Base-by-base conservation (phyloP, 2,113 vertebrate species). In the Potamarius usumacintae region DNA sequence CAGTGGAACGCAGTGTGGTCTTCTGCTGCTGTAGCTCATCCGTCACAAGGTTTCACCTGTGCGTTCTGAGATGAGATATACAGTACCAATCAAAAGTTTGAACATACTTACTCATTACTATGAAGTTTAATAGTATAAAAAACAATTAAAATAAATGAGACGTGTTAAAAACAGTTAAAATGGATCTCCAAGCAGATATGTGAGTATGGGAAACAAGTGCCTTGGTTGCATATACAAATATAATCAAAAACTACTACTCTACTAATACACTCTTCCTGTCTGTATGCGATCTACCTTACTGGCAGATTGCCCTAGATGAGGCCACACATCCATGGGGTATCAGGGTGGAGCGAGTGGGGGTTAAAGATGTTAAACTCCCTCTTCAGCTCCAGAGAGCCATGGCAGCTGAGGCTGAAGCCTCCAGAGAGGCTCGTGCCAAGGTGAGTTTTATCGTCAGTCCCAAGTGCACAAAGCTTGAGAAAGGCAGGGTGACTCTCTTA, bases 371-470 rank as follows among this genome's bases (percentile, higher is more conserved):
- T 86, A 95, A 94, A 67, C 94, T 98, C 65, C 97, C 97, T 0
- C 58, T 93, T 22, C 96, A 96, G 91, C 90, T 97, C 92, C 97
- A 98, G 94, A 95, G 96, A 90, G 96, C 96, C 84, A 97, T 97
- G 96, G 97, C 96, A 0, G 96, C 96, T 0, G 96, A 98, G 92
- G 97, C 97, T 0, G 96, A 98, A 89, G 96, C 97, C 81, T 94
- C 92, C 7, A 87, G 87, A 78, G 96, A 97, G 84, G 96, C 96
- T 89, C 94, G 95, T 88, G 97, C 97, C 11, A 97, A 95, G 96
- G 97, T 98, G 83, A 92, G 91, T 80, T 15, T 78, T 12, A 1
- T 25, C 4, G n/a, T 27, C 25, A 27, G n/a, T 20, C 76, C 50
- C 0, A 5, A 27, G 25, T 78, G 22, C 22, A 55, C 14, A 55